A percentile compares a stretch with the other conserved stretches of the same genome.
Evolutionary conservation across 2,797 vertebrate species (phyloP).

Genomic region (Bradypus variegatus): DNA sequence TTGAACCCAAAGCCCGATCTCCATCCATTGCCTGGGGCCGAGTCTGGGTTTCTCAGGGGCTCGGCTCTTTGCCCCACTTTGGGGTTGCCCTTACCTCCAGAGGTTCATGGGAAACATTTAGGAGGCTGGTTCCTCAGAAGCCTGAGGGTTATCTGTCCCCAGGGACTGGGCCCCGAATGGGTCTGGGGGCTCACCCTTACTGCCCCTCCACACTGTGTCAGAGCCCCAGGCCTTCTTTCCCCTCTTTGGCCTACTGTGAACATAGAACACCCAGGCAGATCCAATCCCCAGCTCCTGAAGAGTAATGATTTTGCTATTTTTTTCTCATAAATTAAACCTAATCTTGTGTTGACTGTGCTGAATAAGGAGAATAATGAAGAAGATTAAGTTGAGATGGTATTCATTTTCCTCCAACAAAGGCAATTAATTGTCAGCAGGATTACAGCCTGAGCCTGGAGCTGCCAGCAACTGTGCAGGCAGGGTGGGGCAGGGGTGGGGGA

Average conservation of each 20-base stretch:
- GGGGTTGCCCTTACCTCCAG: background rate
- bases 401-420: conserved; percentile 73
- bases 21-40: background rate
- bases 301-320: conserved; percentile 64
- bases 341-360: conserved; percentile 76
- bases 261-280: conserved; percentile 51
- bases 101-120: background rate
- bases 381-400: conserved; percentile 76
- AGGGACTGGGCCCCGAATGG: background rate
- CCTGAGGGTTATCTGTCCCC: background rate
- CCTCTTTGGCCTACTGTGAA: background rate
- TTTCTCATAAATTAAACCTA: conserved; percentile 71
- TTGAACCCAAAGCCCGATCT: background rate
- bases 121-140: background rate
- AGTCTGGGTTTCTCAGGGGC: background rate
- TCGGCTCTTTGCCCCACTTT: background rate
- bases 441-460: background rate
- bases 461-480: background rate
- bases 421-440: conserved; percentile 72
- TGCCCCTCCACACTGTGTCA: background rate
- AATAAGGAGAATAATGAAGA: conserved; percentile 74
- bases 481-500: background rate
- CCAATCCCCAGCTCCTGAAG: conserved; percentile 58
- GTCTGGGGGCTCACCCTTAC: background rate
- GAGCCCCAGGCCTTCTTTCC: background rate